A percentile compares a stretch with the other conserved stretches of the same genome.
phyloP scores from a whole-genome alignment of 2,888 invertebrate genomes.

The Drosophila imparisetae region DNA sequence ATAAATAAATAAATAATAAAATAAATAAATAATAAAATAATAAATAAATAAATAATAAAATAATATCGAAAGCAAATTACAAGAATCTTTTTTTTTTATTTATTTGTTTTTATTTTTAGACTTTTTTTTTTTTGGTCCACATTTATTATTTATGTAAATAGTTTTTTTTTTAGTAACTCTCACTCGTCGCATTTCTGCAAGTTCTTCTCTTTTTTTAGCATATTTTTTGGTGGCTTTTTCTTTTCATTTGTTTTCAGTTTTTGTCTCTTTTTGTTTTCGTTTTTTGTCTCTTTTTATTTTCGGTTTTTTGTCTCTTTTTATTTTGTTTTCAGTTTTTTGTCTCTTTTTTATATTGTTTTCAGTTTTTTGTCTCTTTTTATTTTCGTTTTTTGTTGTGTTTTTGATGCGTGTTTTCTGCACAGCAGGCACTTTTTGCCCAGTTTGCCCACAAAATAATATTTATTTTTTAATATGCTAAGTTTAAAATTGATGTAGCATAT shows the following conservation, averaged over 20 bases:
- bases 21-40: too few relatives aligned
- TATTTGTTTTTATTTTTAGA: not conserved
- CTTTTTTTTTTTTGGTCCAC: slow-evolving; percentile 1
- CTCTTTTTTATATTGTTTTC: not conserved
- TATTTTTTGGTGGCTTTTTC: not conserved
- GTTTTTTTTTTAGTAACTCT: not conserved
- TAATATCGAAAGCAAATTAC: too few relatives aligned
- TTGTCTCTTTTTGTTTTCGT: not conserved
- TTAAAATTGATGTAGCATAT: slow-evolving; percentile 25
- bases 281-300: slow-evolving; percentile 6
- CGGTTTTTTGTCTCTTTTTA: slow-evolving; percentile 3
- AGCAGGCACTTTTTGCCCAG: slow-evolving; percentile 57
- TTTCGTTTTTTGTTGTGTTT: slow-evolving; percentile 11
- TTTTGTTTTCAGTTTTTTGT: not conserved
- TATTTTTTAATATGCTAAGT: slow-evolving; percentile 50
- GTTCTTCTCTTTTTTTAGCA: not conserved
- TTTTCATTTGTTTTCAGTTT: slow-evolving; percentile 8
- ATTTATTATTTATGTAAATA: not conserved
- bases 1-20: too few relatives aligned
- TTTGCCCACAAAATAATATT: slow-evolving; percentile 55
- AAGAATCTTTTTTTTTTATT: too few relatives aligned
- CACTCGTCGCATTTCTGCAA: slow-evolving; percentile 1
- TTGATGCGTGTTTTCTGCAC: slow-evolving; percentile 38
- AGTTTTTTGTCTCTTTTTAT: not conserved
- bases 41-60: too few relatives aligned